phyloP scores from a whole-genome alignment of 2,113 vertebrate species.

The Crotophaga sulcirostris region DNA sequence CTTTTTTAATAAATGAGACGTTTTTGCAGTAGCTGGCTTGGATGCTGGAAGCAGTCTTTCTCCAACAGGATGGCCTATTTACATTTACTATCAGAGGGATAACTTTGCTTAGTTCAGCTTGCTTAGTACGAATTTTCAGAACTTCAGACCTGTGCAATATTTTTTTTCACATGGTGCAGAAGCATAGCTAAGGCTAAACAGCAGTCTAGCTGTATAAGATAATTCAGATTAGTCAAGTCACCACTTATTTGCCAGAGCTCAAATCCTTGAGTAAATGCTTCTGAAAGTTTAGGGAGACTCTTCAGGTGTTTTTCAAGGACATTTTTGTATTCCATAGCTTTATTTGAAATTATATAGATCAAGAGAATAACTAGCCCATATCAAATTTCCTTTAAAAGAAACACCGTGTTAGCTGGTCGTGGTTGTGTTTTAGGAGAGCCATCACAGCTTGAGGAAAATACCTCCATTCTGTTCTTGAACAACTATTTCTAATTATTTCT shows the following conservation, averaged over 20 bases:
- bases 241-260: background rate
- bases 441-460: background rate
- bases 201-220: background rate
- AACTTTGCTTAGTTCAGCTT: background rate
- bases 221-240: background rate
- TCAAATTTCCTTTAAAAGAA: background rate
- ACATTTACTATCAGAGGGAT: background rate
- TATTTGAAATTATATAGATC: background rate
- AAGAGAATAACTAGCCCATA: background rate
- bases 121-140: background rate
- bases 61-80: background rate
- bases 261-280: background rate
- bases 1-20: background rate
- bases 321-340: background rate
- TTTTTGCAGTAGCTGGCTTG: background rate
- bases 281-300: background rate
- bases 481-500: background rate
- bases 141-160: background rate
- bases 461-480: background rate
- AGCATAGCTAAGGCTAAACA: background rate
- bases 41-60: background rate
- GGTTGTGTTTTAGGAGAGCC: background rate
- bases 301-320: background rate
- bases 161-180: background rate
- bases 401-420: background rate